Conservation (phyloP, 2,113 vertebrate species). For the Corythornis cristatus region DNA sequence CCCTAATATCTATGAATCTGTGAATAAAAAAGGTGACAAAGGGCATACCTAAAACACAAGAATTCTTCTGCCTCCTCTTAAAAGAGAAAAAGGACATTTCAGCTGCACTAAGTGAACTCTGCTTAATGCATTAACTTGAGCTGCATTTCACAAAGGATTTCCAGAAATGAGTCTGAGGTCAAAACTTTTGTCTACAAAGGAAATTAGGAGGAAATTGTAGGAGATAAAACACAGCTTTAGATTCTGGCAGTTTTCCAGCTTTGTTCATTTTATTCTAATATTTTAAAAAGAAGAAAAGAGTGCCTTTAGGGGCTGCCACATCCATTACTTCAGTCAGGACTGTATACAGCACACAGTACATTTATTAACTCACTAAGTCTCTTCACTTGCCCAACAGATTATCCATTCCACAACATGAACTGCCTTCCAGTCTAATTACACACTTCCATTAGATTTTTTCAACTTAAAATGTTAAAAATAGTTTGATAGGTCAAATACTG, state of each 20-base stretch:
- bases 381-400: not conserved
- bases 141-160: conserved; percentile 16
- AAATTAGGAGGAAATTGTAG: conserved; percentile 80
- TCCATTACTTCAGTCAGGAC: not conserved
- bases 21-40: not conserved
- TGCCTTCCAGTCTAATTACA: not conserved
- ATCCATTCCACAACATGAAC: not conserved
- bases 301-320: not conserved
- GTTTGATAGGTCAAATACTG: not conserved
- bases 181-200: conserved; percentile 74
- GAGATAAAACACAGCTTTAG: conserved; percentile 76
- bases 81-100: not conserved
- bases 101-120: not conserved
- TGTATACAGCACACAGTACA: not conserved
- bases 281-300: not conserved
- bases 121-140: conserved; percentile 3
- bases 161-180: conserved; percentile 68
- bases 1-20: too few species aligned
- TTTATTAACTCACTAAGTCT: not conserved
- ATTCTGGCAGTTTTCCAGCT: conserved; percentile 69
- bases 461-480: not conserved
- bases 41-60: not conserved
- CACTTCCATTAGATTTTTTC: not conserved
- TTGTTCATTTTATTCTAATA: conserved; percentile 65
- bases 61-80: not conserved